These are phyloP conservation scores for Sula dactylatra DNA, from an alignment of 2,113 vertebrate species.

Conservation along the genomic window DNA sequence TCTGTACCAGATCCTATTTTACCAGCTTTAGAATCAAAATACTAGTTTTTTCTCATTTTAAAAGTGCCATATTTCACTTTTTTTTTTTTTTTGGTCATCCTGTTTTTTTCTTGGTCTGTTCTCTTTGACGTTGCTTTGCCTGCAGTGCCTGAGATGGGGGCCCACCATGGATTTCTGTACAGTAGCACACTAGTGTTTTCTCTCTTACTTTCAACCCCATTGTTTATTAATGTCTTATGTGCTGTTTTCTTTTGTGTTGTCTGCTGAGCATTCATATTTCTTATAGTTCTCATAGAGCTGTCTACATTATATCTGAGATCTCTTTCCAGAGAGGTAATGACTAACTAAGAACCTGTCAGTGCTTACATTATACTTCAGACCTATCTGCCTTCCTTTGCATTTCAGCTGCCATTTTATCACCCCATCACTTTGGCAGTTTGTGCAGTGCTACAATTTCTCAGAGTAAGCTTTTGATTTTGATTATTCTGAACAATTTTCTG, in stretches of 20 bases:
- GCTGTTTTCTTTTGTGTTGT: neutral
- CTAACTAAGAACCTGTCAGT: neutral
- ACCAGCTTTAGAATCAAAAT: neutral
- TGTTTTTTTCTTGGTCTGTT: neutral
- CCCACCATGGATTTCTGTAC: neutral
- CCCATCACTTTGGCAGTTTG: neutral
- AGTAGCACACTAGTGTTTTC: neutral
- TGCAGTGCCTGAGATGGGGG: neutral
- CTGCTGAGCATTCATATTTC: neutral
- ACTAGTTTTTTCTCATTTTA: neutral
- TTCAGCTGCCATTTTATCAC: neutral
- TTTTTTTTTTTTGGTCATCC: neutral
- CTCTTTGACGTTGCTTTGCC: neutral
- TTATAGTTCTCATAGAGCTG: neutral
- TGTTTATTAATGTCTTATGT: neutral
- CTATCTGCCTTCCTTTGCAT: neutral
- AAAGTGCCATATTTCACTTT: neutral
- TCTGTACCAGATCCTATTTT: neutral
- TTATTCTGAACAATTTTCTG: neutral
- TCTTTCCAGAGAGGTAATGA: neutral
- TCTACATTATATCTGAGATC: fast-evolving
- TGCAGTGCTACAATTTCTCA: neutral
- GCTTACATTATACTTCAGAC: neutral
- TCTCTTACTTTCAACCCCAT: neutral
- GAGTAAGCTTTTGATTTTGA: neutral